Evolutionary conservation across 2,797 vertebrate species (phyloP).

Genomic region (Graptemys geographica): DNA sequence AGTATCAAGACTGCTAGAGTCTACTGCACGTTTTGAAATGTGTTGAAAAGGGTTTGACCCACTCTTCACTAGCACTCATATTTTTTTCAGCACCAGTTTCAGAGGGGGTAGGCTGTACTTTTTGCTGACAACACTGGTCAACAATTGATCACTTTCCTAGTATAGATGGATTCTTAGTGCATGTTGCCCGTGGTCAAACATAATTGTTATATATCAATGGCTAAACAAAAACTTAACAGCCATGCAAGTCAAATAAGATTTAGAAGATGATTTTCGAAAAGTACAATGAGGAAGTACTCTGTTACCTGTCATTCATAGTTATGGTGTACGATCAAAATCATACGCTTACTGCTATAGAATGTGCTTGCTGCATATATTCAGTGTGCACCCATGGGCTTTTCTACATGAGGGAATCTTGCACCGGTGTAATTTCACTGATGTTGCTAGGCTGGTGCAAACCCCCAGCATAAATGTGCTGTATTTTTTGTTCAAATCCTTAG

Average conservation of each 20-base stretch:
- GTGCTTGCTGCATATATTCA: accelerated
- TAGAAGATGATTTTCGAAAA: not conserved
- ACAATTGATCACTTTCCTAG: not conserved
- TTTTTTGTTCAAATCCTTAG: not conserved
- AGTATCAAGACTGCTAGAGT: not conserved
- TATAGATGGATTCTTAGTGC: not conserved
- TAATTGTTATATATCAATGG: not conserved
- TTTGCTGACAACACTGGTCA: not conserved
- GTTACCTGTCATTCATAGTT: not conserved
- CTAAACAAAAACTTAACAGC: accelerated
- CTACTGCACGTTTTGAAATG: not conserved
- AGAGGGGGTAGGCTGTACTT: not conserved
- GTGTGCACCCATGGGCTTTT: not conserved
- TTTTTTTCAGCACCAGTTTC: not conserved
- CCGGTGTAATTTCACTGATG: not conserved
- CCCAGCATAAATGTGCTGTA: not conserved
- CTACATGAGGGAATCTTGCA: not conserved
- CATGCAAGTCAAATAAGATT: not conserved
- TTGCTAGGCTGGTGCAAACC: not conserved
- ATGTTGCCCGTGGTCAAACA: not conserved
- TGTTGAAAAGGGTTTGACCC: not conserved
- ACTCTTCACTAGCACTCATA: not conserved
- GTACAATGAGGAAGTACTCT: not conserved
- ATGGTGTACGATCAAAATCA: not conserved
- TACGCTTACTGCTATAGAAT: accelerated